phyloP scores from a whole-genome alignment of 2,888 invertebrate species.

The Augiades crinisus region DNA sequence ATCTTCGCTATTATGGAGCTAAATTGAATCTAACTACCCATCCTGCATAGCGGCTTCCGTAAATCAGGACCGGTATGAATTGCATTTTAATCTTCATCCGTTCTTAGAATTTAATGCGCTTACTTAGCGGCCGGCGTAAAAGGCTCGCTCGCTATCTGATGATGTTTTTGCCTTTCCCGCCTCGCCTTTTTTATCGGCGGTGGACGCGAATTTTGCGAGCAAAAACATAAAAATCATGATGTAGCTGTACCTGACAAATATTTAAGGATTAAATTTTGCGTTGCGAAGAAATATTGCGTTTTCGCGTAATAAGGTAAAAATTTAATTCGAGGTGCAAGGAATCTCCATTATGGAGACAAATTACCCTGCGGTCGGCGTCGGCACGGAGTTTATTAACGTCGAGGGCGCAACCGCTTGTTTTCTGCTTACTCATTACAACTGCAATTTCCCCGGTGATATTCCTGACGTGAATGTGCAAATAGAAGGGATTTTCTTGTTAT shows the following conservation, averaged over 20 bases:
- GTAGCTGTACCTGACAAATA: slow-evolving; percentile 22
- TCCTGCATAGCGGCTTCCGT: slow-evolving; percentile 58
- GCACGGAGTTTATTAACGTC: slow-evolving; percentile 55
- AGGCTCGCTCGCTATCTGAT: slow-evolving; percentile 19
- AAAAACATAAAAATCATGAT: slow-evolving; percentile 12
- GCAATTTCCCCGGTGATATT: slow-evolving; percentile 41
- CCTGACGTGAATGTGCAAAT: slow-evolving; percentile 40
- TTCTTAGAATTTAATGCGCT: slow-evolving; percentile 36
- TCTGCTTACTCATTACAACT: slow-evolving; percentile 40
- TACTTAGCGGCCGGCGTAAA: slow-evolving; percentile 46
- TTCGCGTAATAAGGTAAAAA: slow-evolving; percentile 46
- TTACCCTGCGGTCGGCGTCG: slow-evolving; percentile 52
- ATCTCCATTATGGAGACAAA: slow-evolving; percentile 71
- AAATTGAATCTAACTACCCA: slow-evolving; percentile 59
- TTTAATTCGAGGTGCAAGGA: slow-evolving; percentile 65
- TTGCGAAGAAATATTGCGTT: slow-evolving; percentile 37
- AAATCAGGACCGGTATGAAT: slow-evolving; percentile 44
- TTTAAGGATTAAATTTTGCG: slow-evolving; percentile 3
- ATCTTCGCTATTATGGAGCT: slow-evolving; percentile 52
- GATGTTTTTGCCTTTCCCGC: slow-evolving; percentile 15
- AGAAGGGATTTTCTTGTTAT: not conserved
- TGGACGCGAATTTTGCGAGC: slow-evolving; percentile 5
- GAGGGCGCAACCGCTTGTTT: slow-evolving; percentile 35
- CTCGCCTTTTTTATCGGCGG: slow-evolving; percentile 16
- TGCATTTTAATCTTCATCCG: slow-evolving; percentile 44